These are phyloP conservation scores for Gallinago undulata DNA, from an alignment of 2,113 vertebrate genomes.

Conservation along the genomic window DNA sequence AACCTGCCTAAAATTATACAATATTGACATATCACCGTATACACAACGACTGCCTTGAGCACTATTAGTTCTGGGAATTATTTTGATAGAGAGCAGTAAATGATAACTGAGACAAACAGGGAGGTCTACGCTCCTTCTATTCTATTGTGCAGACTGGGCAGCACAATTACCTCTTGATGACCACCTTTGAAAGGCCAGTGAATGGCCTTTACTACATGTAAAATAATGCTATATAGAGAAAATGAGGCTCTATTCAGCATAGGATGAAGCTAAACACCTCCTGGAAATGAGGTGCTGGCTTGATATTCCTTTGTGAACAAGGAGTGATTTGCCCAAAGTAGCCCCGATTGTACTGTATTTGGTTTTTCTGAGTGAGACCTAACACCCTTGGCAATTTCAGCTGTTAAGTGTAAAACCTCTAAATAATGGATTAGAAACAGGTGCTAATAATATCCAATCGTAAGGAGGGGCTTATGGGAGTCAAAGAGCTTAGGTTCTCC, in stretches of 20 bases:
- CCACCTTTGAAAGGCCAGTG: not conserved
- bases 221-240: not conserved
- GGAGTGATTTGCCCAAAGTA: not conserved
- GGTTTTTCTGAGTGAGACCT: not conserved
- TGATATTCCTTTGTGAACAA: not conserved
- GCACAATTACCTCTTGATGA: not conserved
- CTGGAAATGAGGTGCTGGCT: not conserved
- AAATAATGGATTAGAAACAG: not conserved
- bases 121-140: not conserved
- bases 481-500: not conserved
- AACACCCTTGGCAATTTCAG: not conserved
- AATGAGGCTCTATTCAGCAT: not conserved
- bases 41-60: accelerated
- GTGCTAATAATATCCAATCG: not conserved
- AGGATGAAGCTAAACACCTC: not conserved
- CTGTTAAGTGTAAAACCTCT: not conserved
- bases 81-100: not conserved
- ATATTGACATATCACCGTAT: not conserved
- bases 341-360: not conserved
- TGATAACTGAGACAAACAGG: not conserved
- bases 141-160: not conserved
- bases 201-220: not conserved
- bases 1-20: not conserved
- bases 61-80: not conserved
- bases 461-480: not conserved